Evolutionary conservation across 1,140 invertebrate species (phyloP).

Genomic region (Sycophila sp.): DNA sequence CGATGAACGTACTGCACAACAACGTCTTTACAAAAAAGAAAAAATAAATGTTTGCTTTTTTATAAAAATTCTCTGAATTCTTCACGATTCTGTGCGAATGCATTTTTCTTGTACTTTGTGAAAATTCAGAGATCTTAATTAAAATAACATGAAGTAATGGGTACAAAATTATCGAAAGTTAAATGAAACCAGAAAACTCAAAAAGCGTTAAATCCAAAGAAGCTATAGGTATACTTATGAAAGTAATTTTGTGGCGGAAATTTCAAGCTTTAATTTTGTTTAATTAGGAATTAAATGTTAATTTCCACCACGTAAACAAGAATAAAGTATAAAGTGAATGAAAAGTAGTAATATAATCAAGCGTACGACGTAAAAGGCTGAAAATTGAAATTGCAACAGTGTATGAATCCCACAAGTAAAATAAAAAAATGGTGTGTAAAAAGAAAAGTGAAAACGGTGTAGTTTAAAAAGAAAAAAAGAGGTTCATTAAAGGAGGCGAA

Average conservation of each 20-base stretch:
- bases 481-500: conserved; percentile 15
- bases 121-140: neutral
- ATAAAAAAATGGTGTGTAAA: no score
- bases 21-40: conserved; percentile 10
- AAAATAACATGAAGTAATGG: no score
- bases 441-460: no score
- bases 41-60: neutral
- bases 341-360: neutral
- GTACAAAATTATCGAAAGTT: no score
- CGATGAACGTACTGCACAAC: neutral
- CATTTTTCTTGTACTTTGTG: no score
- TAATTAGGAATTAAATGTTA: neutral
- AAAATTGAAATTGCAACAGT: no score
- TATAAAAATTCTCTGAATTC: neutral
- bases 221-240: neutral
- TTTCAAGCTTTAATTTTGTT: no score
- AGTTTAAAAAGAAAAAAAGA: neutral
- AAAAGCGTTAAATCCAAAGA: neutral
- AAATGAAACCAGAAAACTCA: neutral
- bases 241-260: no score
- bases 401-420: no score
- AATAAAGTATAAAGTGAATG: neutral
- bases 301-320: neutral
- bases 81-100: neutral
- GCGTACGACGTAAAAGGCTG: no score